Evolutionary conservation across 2,888 invertebrate species (phyloP), one percentile per base, ranked within the genome.

Genomic region (Bibio marci): DNA sequence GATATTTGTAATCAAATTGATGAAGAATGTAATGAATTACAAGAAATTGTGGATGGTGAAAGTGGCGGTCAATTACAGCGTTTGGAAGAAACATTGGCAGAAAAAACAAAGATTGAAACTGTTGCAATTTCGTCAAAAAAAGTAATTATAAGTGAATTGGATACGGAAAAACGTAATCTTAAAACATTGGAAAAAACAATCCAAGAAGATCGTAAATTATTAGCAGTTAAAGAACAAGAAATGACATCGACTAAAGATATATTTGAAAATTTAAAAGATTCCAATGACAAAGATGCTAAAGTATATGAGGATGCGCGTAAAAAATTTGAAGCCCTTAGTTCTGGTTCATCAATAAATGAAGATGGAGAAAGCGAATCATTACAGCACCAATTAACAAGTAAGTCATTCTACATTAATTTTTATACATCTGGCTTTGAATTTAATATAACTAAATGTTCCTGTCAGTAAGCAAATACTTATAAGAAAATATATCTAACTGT

Each of bases 361-460:
- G 74, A 76, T 44, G 87, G 87, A 1, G 71, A 75, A 51, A 76
- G 83, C 6, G 80, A 82, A 27, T 83, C 92, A 1, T 65, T 95
- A 39, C 85, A 87, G 55, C 86, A 90, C 47, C 91, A 91, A 56
- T 69, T 94, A 15, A 90, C 90, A 57, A 73, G 80, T 80, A 53
- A 52, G 58, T 50, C 35, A n/a, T 27, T 33, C 22, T 32, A 6
- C 13, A 14, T 35, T 35, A n/a, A n/a, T n/a, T 42, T 18, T 27
- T 22, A 13, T 12, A 12, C 27, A 6, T 12, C n/a, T 17, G 2
- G 10, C 22, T 35, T 11, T 17, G 12, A 38, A 30, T 10, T 39
- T 34, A 13, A 26, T 31, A 27, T 27, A 11, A 19, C 13, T 30
- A 13, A 30, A 27, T 19, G n/a, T 12, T 14, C 26, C 15, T 15